Evolutionary conservation across 2,888 invertebrate genomes (phyloP), one percentile per base, ranked within the genome.

Genomic region (Nomada ruficornis): DNA sequence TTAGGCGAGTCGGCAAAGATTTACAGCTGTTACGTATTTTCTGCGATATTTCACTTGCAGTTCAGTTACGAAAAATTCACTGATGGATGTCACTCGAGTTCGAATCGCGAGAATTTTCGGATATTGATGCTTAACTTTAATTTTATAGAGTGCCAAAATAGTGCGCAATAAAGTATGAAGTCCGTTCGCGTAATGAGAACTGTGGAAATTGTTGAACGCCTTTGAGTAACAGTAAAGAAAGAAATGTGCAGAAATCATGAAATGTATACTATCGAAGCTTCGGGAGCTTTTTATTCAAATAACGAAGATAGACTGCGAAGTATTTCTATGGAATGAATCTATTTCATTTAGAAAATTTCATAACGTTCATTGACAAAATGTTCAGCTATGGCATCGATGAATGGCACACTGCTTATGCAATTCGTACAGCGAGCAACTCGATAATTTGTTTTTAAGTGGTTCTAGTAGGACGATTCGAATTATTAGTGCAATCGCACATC

Each of bases 381-480:
- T 73, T 57, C 50, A 69, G 52, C 59, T 73, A 63, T 63, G 10
- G 62, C 69, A 68, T 67, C 52, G 54, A 67, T 47, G 76, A 76
- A 65, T 52, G 47, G 79, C 57, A 69, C 76, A 69, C 76, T 13
- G 84, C 88, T 82, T 86, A 52, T 67, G 84, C 76, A 84, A 86
- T 59, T 81, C 44, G 62, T 80, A 79, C 67, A 60, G 15, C 54
- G 54, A 73, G 71, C 20, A 67, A 71, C 29, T 55, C 63, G 54
- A 59, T 59, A 71, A 70, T 73, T 74, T 50, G 42, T 73, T 70
- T 47, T 50, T 64, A 70, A 82, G 75, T 57, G n/a, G 54, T 54
- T 63, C 55, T 67, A 62, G n/a, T 74, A 15, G 20, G 60, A 15
- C 54, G 71, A 64, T 76, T 73, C 47, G n/a, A 73, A 73, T 77